Conservation (phyloP, 2,888 invertebrate species). For the Chromoteleia sp. region DNA sequence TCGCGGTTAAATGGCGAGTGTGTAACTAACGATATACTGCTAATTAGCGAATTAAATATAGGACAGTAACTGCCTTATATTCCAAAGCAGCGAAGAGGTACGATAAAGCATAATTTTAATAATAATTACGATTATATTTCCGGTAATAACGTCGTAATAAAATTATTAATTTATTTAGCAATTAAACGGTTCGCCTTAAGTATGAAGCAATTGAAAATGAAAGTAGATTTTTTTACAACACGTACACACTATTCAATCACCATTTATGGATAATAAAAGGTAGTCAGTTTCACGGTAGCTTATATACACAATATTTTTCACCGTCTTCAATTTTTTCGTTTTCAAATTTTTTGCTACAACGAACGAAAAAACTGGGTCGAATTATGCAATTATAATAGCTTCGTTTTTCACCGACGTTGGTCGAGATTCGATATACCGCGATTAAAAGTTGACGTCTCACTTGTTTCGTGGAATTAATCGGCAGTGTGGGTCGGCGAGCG, state of each 20-base stretch:
- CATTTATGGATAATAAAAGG: too few species aligned
- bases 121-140: slow-evolving; percentile 8
- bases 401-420: not conserved
- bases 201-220: slow-evolving; percentile 2
- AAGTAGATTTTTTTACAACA: not conserved
- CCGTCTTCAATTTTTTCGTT: too few species aligned
- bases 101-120: slow-evolving; percentile 18
- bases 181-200: not conserved
- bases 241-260: too few species aligned
- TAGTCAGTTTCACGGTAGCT: too few species aligned
- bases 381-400: too few species aligned
- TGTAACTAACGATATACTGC: slow-evolving; percentile 21
- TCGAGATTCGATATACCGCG: not conserved
- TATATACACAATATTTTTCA: too few species aligned
- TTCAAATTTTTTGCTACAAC: too few species aligned
- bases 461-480: slow-evolving; percentile 9
- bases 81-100: slow-evolving; percentile 7
- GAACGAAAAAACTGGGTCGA: too few species aligned
- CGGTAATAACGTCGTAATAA: slow-evolving; percentile 8
- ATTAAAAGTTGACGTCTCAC: slow-evolving; percentile 27
- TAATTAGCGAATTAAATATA: slow-evolving; percentile 31
- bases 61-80: slow-evolving; percentile 4
- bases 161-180: not conserved
- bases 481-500: slow-evolving; percentile 10
- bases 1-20: slow-evolving; percentile 11